Evolutionary conservation across 2,888 invertebrate species (phyloP).

Genomic region (Phrixothrix hirtus): DNA sequence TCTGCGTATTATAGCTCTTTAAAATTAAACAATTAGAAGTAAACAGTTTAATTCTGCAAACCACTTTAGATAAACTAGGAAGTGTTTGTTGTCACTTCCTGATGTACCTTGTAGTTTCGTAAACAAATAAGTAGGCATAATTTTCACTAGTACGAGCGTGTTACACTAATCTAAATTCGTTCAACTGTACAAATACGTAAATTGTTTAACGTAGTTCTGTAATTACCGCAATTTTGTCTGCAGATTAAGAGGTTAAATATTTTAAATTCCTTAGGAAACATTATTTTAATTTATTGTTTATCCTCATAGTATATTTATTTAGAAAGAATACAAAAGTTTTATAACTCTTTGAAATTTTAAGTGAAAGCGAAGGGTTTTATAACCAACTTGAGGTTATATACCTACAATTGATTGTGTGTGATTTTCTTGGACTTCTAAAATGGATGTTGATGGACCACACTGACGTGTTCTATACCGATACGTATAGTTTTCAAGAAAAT

Average conservation of each 20-base stretch:
- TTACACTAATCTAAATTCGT: conserved; percentile 22
- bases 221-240: no score
- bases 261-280: no score
- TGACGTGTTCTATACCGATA: conserved; percentile 8
- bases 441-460: conserved; percentile 18
- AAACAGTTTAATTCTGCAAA: conserved; percentile 22
- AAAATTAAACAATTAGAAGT: conserved; percentile 18
- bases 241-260: no score
- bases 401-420: conserved; percentile 22
- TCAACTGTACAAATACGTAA: conserved; percentile 11
- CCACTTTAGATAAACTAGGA: conserved; percentile 24
- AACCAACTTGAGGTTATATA: conserved; percentile 8
- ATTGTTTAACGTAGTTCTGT: no score
- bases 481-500: conserved; percentile 5
- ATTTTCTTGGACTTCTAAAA: conserved; percentile 14
- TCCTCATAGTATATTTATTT: no score
- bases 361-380: no score
- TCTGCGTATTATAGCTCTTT: conserved; percentile 9
- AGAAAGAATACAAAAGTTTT: no score
- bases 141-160: conserved; percentile 15
- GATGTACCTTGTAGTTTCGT: conserved; percentile 20
- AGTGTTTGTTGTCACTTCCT: conserved; percentile 24
- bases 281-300: no score
- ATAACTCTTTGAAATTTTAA: no score
- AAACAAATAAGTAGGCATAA: conserved; percentile 22